These are phyloP conservation scores for Hycleus cichorii DNA, from an alignment of 1,140 invertebrate species.

Conservation along the genomic window DNA sequence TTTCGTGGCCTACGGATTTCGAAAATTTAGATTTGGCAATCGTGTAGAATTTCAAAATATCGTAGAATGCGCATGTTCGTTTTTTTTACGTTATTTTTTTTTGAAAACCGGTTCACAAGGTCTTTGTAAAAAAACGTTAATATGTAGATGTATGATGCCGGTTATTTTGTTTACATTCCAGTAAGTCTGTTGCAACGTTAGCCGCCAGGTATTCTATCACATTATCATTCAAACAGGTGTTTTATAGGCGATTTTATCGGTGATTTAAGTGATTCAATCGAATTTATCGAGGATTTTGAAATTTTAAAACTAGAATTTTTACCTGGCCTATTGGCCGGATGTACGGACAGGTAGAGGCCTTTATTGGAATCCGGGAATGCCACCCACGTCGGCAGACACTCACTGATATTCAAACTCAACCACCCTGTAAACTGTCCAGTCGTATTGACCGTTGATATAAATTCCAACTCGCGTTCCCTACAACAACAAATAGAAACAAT, in stretches of 20 bases:
- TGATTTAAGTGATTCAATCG: neutral
- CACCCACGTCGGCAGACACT: constrained; percentile 68
- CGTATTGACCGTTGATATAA: constrained; percentile 57
- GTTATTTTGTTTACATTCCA: too few species aligned
- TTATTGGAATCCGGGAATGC: constrained; percentile 69
- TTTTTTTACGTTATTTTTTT: too few species aligned
- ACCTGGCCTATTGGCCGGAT: constrained; percentile 60
- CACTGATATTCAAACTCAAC: constrained; percentile 71
- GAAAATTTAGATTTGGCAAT: too few species aligned
- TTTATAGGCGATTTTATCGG: too few species aligned
- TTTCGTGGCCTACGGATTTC: constrained; percentile 57
- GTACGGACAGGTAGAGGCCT: constrained; percentile 82
- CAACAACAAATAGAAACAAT: constrained; percentile 26
- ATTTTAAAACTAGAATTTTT: constrained; percentile 9
- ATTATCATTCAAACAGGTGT: too few species aligned
- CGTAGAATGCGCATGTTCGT: too few species aligned
- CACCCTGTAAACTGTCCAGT: constrained; percentile 61
- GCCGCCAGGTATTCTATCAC: too few species aligned
- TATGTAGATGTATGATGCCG: neutral
- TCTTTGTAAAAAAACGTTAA: too few species aligned
- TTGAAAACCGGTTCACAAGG: too few species aligned
- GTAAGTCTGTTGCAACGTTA: too few species aligned
- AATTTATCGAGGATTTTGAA: too few species aligned
- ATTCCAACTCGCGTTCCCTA: constrained; percentile 58
- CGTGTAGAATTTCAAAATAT: too few species aligned